These are phyloP conservation scores for Halcyon chelicuti DNA, from an alignment of 2,797 vertebrate species.

Conservation along the genomic window DNA sequence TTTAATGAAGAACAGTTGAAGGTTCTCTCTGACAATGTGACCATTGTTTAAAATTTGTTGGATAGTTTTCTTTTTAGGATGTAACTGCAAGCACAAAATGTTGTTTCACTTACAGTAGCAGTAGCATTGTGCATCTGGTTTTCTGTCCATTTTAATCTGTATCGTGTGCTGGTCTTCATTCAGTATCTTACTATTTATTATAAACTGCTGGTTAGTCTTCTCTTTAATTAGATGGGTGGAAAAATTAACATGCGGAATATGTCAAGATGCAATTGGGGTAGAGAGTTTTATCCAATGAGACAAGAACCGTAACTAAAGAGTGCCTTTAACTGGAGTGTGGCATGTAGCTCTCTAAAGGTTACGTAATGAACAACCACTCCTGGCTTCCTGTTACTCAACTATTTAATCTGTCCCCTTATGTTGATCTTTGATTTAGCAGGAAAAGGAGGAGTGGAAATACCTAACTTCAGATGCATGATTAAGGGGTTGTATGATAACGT, in stretches of 20 bases:
- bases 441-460: background rate
- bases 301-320: conserved; percentile 20
- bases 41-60: background rate
- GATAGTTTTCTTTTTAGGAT: conserved; percentile 24
- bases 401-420: background rate
- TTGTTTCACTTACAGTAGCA: conserved; percentile 30
- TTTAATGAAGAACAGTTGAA: conserved; percentile 72
- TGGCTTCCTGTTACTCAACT: background rate
- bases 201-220: background rate
- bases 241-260: background rate
- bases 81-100: conserved; percentile 21
- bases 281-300: background rate
- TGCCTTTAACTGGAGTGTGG: conserved; percentile 50
- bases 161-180: background rate
- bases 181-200: background rate
- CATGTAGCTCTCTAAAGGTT: background rate
- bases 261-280: background rate
- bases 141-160: conserved; percentile 3
- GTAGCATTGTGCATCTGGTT: conserved; percentile 5
- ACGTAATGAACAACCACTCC: background rate
- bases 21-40: conserved; percentile 23
- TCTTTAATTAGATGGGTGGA: background rate
- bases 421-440: background rate
- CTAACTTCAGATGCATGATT: background rate
- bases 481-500: background rate